Base-by-base conservation (phyloP, 2,113 vertebrate genomes). In the Polyodon spathula region DNA sequence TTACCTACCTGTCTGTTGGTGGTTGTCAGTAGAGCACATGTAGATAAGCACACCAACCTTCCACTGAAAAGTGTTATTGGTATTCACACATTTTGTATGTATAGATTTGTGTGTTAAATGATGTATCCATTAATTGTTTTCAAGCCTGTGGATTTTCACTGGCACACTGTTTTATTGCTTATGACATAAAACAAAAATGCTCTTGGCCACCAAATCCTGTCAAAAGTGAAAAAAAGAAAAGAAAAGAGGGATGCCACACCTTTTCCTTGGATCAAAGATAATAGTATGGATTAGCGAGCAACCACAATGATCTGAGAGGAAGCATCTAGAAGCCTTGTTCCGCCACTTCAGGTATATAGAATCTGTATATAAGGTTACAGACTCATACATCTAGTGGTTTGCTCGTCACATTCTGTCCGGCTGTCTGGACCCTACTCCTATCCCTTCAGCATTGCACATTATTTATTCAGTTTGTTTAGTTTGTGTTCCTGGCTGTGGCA, bases 391-490 rank as follows among this genome's bases (percentile, higher is more conserved):
- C 76, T 69, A 61, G 17, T 66, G 62, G 61, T 44, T 37, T 66
- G 40, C 69, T 70, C 78, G 71, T 78, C 74, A 74, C 67, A 75
- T 76, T 78, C 71, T 53, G 60, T 76, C 75, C 73, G 59, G 67
- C 56, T 71, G 61, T 63, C 80, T 78, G 77, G 74, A 71, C 68
- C 81, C 67, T 57, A 43, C 46, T 52, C 55, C 67, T 15, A 44
- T 81, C 71, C 73, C 61, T 68, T 70, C 75, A 71, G 61, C 70
- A 80, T 78, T 78, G 64, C 69, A 70, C 79, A 90, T 91, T 93
- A 91, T 91, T 92, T 91, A 93, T 96, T 90, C 88, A 89, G 82
- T 88, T 86, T 92, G 86, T 93, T 95, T 92, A 84, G 84, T 81
- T 83, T 87, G 85, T 84, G 90, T 90, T 84, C 86, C 86, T 90